Evolutionary conservation across 2,113 vertebrate genomes (phyloP), one percentile per base, ranked within the genome.

Genomic region (Esox niger): DNA sequence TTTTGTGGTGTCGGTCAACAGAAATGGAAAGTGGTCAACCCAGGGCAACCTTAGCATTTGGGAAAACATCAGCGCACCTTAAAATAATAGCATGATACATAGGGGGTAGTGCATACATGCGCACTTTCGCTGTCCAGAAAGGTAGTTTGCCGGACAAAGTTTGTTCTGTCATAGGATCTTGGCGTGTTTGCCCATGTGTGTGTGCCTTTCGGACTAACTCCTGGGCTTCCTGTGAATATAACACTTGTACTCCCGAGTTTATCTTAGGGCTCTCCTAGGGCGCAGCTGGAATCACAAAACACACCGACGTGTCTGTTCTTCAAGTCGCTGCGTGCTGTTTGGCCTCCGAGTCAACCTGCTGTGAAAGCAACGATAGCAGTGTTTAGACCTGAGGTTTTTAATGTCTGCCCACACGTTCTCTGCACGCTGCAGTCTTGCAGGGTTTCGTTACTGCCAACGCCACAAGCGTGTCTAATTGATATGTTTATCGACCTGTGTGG

Each of bases 271-370:
- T 68, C 68, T 75, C 66, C 72, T 80, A 15, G 69, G n/a, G 38
- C 74, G 73, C 80, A 81, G 80, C 73, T 81, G 80, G 82, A 79
- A 62, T 85, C 71, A 70, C 52, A 85, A 78, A 85, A 84, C 69
- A 69, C 69, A 66, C 58, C 49, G 52, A 64, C 23, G 23, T 57
- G 62, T 66, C 27, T 75, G 56, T 83, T 68, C 69, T 65, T 32
- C 59, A 31, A 8, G 5, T 30, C 26, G 30, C 23, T 3, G 60
- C 52, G 27, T 2, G 55, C 58, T 66, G 58, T 68, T 68, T 65
- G 62, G 73, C 63, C 62, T 63, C 65, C 62, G 63, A 30, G 29
- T 54, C 30, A 30, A 17, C 68, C 67, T 57, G 73, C 77, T 79
- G 76, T 66, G 75, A 81, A 82, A 83, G 76, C 55, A 69, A 55